Evolutionary conservation across 2,888 invertebrate species (phyloP).

Genomic region (Apantesis nais): DNA sequence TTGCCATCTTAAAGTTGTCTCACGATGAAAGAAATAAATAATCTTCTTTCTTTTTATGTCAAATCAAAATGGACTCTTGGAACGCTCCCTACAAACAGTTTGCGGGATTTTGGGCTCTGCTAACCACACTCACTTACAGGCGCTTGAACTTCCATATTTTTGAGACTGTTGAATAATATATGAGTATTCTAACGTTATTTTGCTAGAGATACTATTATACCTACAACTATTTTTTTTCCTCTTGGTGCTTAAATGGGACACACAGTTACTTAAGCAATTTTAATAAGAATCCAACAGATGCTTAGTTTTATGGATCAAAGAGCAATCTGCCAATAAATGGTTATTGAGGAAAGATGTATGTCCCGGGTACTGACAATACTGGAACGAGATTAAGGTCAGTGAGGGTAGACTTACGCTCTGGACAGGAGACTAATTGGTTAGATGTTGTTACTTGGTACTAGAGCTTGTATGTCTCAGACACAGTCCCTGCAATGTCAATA

Average conservation of each 20-base stretch:
- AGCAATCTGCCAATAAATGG: neutral
- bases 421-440: constrained; percentile 28
- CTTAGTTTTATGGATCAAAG: neutral
- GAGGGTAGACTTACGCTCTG: constrained; percentile 6
- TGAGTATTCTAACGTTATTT: too few species aligned
- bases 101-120: too few species aligned
- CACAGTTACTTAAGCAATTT: neutral
- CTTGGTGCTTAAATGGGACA: neutral
- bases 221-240: neutral
- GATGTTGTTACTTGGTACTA: constrained; percentile 16
- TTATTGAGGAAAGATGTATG: neutral
- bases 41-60: too few species aligned
- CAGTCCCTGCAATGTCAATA: neutral
- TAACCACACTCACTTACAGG: too few species aligned
- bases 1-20: too few species aligned
- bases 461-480: constrained; percentile 5
- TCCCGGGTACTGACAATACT: constrained; percentile 4
- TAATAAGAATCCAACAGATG: neutral
- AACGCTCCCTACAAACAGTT: too few species aligned
- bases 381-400: constrained; percentile 9
- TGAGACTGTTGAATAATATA: too few species aligned
- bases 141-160: too few species aligned
- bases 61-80: too few species aligned
- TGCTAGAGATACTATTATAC: neutral
- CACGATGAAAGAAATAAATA: too few species aligned